These are phyloP conservation scores for Otocyon megalotis DNA, from an alignment of 2,113 vertebrate genomes.

Conservation along the genomic window DNA sequence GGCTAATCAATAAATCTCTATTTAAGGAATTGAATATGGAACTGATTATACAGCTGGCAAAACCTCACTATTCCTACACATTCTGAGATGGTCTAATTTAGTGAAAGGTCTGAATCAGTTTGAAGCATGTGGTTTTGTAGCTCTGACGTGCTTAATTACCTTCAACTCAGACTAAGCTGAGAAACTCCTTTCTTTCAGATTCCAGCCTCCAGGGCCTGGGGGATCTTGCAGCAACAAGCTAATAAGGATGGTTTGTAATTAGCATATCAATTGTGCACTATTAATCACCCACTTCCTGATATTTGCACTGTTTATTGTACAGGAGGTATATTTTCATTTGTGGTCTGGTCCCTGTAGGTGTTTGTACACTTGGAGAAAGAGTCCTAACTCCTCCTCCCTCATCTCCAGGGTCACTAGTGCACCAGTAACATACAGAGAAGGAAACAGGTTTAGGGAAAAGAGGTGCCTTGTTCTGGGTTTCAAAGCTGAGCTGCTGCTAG, in stretches of 20 bases:
- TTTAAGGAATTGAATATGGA: constrained; percentile 53
- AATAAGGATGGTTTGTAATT: not conserved
- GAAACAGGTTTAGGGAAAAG: not conserved
- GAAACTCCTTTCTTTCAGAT: constrained; percentile 5
- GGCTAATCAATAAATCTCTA: constrained; percentile 69
- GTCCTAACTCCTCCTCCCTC: not conserved
- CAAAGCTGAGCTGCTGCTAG: not conserved
- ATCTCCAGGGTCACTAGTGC: not conserved
- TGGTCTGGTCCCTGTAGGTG: not conserved
- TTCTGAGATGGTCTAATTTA: constrained; percentile 49
- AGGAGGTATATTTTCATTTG: not conserved
- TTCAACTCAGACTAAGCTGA: constrained; percentile 3
- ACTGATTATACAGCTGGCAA: constrained; percentile 54
- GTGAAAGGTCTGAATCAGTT: constrained; percentile 61
- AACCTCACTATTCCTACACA: not conserved
- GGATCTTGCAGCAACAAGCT: not conserved
- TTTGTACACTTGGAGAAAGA: not conserved
- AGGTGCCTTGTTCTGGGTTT: not conserved
- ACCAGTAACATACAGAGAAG: fast-evolving
- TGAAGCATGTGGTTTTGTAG: constrained; percentile 36
- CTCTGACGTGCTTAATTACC: constrained; percentile 53
- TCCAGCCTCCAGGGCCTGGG: not conserved
- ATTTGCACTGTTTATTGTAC: not conserved
- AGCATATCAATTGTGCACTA: not conserved
- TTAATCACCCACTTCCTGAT: not conserved